Evolutionary conservation across 2,888 invertebrate genomes (phyloP).

Genomic region (Caenorhabditis afra): DNA sequence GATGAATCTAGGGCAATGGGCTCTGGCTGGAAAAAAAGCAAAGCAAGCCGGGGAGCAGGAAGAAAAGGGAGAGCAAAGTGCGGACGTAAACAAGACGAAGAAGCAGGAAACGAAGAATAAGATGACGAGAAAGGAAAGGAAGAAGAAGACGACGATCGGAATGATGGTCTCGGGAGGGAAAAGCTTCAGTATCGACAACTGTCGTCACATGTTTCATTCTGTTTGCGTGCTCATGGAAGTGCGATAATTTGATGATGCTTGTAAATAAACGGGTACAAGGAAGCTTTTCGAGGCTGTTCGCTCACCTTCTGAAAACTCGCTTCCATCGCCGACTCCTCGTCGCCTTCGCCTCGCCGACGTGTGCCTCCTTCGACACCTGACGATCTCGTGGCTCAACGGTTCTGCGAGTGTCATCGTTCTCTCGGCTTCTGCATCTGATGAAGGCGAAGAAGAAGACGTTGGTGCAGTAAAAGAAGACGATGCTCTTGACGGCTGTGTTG

Average conservation of each 20-base stretch:
- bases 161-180: neutral
- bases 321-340: neutral
- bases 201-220: neutral
- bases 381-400: neutral
- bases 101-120: too few species aligned
- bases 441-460: too few species aligned
- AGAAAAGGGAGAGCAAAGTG: neutral
- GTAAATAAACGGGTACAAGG: neutral
- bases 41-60: too few species aligned
- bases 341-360: neutral
- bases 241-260: slow-evolving; percentile 4
- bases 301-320: neutral
- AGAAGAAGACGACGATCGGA: neutral
- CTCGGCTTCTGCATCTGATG: slow-evolving; percentile 1
- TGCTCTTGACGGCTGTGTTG: too few species aligned
- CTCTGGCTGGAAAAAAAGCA: too few species aligned
- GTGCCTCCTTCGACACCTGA: slow-evolving; percentile 9
- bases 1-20: too few species aligned
- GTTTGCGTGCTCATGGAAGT: slow-evolving; percentile 2
- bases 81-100: neutral
- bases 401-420: neutral
- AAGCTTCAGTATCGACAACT: neutral
- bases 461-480: too few species aligned
- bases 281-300: too few species aligned
- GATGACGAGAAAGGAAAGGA: too few species aligned